Evolutionary conservation across 2,797 vertebrate genomes (phyloP), one percentile per base, ranked within the genome.

Genomic region (Phrynocephalus vlangalii): DNA sequence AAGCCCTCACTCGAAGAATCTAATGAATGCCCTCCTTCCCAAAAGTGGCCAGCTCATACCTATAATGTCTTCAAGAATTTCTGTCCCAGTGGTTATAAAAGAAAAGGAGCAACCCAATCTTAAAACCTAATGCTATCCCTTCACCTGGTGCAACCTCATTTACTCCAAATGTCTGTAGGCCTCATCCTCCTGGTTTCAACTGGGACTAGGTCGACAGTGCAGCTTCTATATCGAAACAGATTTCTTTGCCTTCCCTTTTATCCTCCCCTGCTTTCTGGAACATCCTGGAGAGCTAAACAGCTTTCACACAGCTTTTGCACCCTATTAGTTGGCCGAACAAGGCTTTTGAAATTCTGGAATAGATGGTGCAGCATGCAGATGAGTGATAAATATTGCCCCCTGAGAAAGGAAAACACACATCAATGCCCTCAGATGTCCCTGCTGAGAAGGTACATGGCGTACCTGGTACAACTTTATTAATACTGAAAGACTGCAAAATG

Each of bases 401-500:
- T 50, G 60, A 26, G 33, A 67, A 75, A 28, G 28, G 7, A 18
- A 84, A 44, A 28, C 2, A 48, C 20, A 52, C 44, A 85, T 26
- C 10, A 56, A 52, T 44, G 63, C 3, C 26, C 80, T 75, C 9
- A 24, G 30, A 66, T 82, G 44, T 56, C n/a, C 48, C 80, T 66
- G 56, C 68, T 60, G 3, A 52, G 75, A 68, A 75, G 89, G 87
- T 22, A 78, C 44, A 87, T 68, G 11, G n/a, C 0, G 9, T 4
- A 86, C 79, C 82, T 68, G 2, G 24, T 1, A 33, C n/a, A 79
- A 81, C 72, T 70, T 68, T 67, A 85, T 84, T 52, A 77, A 77
- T 82, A 68, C 81, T 67, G 52, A 82, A 80, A 73, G 44, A 75
- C 33, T 88, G 44, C 8, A 6, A 85, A 63, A 81, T 67, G 48